Evolutionary conservation across 2,888 invertebrate genomes (phyloP), one percentile per base, ranked within the genome.

Genomic region (Drosophila crucigera): DNA sequence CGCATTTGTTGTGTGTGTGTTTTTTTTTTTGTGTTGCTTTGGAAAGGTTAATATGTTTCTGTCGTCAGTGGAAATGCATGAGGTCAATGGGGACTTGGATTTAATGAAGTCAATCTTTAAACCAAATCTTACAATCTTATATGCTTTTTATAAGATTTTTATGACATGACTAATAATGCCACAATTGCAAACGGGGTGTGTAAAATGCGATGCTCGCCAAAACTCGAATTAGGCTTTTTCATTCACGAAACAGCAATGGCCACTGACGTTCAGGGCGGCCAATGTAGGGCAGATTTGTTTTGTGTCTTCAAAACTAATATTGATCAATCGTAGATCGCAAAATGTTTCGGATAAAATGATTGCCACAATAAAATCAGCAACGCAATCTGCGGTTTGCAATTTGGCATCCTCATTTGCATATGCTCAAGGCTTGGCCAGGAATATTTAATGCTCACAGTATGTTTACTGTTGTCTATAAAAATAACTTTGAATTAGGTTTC

Each of bases 211-310:
- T 68, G 56, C 41, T 6, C 14, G 31, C 39, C 35, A 11, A 3
- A 43, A 14, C 33, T 16, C 35, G 22, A n/a, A 22, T 50, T 6
- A 25, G 25, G 11, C n/a, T 41, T 56, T 41, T 60, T 63, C 41
- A 7, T 19, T 53, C 61, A 64, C 25, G 22, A 11, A 54, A 53
- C 28, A 37, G 66, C 22, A 28, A 39, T 25, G 30, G 74, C 43
- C 50, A 50, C 60, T 73, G 66, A 16, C 58, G 68, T 65, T 61
- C 68, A 54, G 64, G 68, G 60, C 49, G 37, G 25, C 39, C 43
- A 68, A 75, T 75, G 49, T 68, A n/a, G 68, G 65, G 49, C 81
- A 80, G 9, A 41, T 33, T 62, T 54, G 55, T 62, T 43, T 50
- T 49, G 30, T 50, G 19, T 25, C 19, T 50, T 19, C 25, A 11